phyloP scores from a whole-genome alignment of 2,797 vertebrate genomes.

The Vespertilio murinus region DNA sequence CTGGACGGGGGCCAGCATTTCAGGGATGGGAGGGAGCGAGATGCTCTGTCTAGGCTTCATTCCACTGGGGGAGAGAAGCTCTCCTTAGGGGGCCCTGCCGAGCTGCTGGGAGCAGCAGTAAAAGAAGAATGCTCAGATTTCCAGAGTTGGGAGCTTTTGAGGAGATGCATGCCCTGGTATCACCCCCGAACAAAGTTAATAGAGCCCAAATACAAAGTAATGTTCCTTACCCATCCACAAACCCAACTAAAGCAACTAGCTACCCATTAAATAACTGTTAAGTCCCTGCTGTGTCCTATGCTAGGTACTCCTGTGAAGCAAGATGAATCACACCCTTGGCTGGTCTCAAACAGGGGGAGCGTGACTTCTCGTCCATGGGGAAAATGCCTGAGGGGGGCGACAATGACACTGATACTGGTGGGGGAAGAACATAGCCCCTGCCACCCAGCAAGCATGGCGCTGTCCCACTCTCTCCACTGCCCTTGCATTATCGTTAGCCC shows the following conservation, averaged over 20 bases:
- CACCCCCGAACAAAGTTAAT: neutral
- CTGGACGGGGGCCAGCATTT: neutral
- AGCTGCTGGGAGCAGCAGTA: neutral
- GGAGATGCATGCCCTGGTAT: neutral
- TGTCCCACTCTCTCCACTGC: neutral
- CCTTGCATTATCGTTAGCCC: neutral
- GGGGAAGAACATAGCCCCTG: neutral
- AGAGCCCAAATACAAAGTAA: conserved; percentile 5
- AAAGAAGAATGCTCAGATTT: neutral
- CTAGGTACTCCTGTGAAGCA: neutral
- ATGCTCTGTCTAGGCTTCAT: neutral
- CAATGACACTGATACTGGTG: too few relatives aligned
- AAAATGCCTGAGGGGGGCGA: neutral
- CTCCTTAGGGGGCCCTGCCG: neutral
- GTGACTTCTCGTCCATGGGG: neutral
- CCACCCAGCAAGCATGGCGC: neutral
- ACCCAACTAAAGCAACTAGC: neutral
- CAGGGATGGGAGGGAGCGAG: neutral
- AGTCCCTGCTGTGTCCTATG: neutral
- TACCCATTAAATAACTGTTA: neutral
- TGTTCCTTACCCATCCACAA: neutral
- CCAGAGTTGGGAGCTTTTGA: neutral
- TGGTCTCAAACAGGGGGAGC: neutral
- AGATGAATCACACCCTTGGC: neutral
- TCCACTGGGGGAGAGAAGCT: neutral